phyloP scores from a whole-genome alignment of 2,888 invertebrate genomes.

The Leptopilina myrica region DNA sequence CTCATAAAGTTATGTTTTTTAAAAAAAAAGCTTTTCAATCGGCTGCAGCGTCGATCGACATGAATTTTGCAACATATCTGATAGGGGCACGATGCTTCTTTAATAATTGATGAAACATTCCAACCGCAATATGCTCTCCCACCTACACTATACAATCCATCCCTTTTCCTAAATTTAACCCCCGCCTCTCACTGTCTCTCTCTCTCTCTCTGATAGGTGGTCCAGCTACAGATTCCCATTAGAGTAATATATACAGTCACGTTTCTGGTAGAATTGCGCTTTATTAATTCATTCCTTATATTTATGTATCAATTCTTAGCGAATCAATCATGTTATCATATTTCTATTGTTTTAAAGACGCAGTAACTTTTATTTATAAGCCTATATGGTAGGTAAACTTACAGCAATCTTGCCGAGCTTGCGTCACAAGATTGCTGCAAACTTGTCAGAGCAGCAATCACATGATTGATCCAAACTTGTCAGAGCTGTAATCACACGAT shows the following conservation, averaged over 20 bases:
- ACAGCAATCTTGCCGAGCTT: no score
- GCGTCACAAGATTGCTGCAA: no score
- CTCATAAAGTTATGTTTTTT: constrained; percentile 33
- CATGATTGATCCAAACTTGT: no score
- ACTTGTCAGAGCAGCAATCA: no score
- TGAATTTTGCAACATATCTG: constrained; percentile 63
- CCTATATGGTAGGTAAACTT: no score
- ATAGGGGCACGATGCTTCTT: constrained; percentile 69
- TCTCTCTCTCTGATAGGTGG: constrained; percentile 26
- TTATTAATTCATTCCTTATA: constrained; percentile 60
- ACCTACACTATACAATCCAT: constrained; percentile 27
- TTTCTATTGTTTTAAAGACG: no score
- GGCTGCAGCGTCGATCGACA: constrained; percentile 45
- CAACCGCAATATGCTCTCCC: constrained; percentile 71
- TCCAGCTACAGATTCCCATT: constrained; percentile 57
- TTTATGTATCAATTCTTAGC: constrained; percentile 60
- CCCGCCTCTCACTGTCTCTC: constrained; percentile 26
- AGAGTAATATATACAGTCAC: constrained; percentile 67
- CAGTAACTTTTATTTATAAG: no score
- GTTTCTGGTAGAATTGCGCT: constrained; percentile 55
- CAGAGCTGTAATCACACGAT: no score
- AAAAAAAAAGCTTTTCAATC: constrained; percentile 59
- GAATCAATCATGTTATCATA: constrained; percentile 11
- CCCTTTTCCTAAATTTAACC: constrained; percentile 57
- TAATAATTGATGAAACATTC: constrained; percentile 75